These are phyloP conservation scores for Onychomys leucogaster DNA, from an alignment of 2,797 vertebrate species.

Conservation along the genomic window DNA sequence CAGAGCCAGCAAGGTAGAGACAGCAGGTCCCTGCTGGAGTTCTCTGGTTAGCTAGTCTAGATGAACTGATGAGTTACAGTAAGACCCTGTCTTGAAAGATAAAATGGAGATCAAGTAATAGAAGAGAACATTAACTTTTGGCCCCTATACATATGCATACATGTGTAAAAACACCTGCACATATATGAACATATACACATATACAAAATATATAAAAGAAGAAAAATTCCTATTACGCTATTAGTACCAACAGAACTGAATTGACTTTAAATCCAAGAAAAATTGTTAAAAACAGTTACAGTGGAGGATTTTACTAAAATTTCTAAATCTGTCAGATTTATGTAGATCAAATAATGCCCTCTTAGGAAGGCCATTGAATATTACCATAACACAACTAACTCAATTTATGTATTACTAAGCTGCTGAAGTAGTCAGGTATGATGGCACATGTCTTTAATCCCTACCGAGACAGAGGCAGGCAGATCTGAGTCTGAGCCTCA, in stretches of 20 bases:
- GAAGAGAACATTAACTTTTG: neutral
- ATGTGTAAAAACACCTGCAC: neutral
- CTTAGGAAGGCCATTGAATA: neutral
- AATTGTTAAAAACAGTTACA: neutral
- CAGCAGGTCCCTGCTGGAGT: neutral
- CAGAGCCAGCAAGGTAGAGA: neutral
- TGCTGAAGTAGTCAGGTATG: neutral
- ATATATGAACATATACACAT: neutral
- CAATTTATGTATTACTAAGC: neutral
- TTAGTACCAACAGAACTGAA: neutral
- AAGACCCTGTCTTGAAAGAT: neutral
- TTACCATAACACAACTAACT: neutral
- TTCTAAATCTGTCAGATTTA: neutral
- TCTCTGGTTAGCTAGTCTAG: neutral
- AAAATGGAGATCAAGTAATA: neutral
- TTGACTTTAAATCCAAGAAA: neutral
- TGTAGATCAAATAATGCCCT: neutral
- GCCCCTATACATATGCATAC: neutral
- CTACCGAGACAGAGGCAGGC: neutral
- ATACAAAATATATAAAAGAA: neutral
- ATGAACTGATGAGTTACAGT: neutral
- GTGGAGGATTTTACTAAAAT: neutral
- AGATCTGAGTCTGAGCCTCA: neutral
- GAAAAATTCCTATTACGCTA: neutral
- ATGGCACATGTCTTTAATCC: neutral